Evolutionary conservation across 2,113 vertebrate species (phyloP), one percentile per base, ranked within the genome.

Genomic region (Oceanodroma tethys): DNA sequence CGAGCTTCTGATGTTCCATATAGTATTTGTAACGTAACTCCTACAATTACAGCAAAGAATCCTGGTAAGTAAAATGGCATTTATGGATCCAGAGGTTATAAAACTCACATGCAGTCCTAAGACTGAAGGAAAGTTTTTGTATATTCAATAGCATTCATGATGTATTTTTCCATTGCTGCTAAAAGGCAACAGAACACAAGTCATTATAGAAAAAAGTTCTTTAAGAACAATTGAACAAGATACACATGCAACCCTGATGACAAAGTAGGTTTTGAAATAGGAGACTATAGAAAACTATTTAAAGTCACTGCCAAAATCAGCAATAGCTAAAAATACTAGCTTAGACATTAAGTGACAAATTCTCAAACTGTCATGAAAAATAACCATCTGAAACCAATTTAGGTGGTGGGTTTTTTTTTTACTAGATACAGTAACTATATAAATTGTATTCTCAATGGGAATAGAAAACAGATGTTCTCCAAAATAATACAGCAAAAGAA

Each of bases 11-110:
- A 81, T 5, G 36, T 82, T 89, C 91, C 93, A 93, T 73, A 14
- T 97, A 98, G 81, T 97, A 95, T 72, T 93, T 94, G 70, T 96
- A 97, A 86, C 97, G 97, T 19, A 97, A 66, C 68, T 98, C 97
- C 97, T 98, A 53, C 43, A 97, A 94, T 83, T 25, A 75, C 40
- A 96, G 82, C 9, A 89, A 76, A 84, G 32, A 65, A 47, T 13
- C 45, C 16, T 1, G 4, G 81, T 94, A 83, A 85, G 21, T 70
- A 68, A 71, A 73, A 66, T 0, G 2, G 38, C 21, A 88, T 75
- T 67, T 75, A 16, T 59, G 8, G 34, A 95, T 75, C 84, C 78
- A 75, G 42, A 81, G 4, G 17, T 60, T 82, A 40, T n/a, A 81
- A 73, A 76, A 65, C 10, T 76, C 20, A 42, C 1, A 7, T 50